Percentiles rank a stretch among this genome's conserved stretches.
These are phyloP conservation scores for Holocentrus rufus DNA, from an alignment of 2,797 vertebrate species.

Conservation along the genomic window DNA sequence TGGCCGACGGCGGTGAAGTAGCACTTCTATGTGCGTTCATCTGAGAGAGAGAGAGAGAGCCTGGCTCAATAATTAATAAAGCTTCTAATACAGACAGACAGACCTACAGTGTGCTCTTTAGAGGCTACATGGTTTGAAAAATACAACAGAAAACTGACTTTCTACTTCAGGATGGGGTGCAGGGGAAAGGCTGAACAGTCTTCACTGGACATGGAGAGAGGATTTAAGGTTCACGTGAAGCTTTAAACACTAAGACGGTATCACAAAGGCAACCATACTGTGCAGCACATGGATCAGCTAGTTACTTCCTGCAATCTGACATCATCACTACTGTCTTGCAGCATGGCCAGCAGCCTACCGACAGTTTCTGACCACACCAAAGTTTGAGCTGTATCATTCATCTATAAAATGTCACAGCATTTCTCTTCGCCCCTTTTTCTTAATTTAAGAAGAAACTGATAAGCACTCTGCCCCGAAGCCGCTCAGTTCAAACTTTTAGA, in stretches of 20 bases:
- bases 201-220: constrained; percentile 4
- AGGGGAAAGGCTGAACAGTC: too few species aligned
- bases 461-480: background rate
- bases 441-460: too few species aligned
- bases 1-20: constrained; percentile 9
- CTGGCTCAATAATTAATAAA: constrained; percentile 43
- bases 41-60: background rate
- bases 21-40: constrained; percentile 3
- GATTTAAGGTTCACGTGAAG: constrained; percentile 49
- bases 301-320: too few species aligned
- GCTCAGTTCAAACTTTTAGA: background rate
- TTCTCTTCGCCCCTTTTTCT: too few species aligned
- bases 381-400: too few species aligned
- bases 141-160: background rate
- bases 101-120: constrained; percentile 1
- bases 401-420: too few species aligned
- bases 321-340: too few species aligned
- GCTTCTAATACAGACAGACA: constrained; percentile 22
- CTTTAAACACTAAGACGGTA: constrained; percentile 4
- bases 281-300: too few species aligned
- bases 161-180: too few species aligned
- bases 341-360: too few species aligned
- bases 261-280: too few species aligned
- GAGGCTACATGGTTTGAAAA: background rate
- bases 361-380: too few species aligned